Base-by-base conservation (phyloP, 2,113 vertebrate species). In the Emydocephalus ijimae region DNA sequence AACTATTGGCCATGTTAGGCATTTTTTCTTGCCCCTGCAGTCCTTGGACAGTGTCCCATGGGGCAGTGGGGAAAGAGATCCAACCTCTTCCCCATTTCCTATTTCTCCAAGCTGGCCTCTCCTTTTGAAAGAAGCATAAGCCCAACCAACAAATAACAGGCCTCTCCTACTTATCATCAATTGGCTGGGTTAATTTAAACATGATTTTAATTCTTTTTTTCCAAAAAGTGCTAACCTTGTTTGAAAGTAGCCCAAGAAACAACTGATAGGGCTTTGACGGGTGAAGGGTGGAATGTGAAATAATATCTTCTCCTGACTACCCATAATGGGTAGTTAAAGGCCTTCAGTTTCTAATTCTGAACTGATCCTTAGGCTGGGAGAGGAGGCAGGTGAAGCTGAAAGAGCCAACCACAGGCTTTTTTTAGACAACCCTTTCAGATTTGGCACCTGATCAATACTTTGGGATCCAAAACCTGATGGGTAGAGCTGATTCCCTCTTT, bases 391-490 rank as follows among this genome's bases (percentile, higher is more conserved):
- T 74, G 15, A 39, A 74, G 69, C 29, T 74, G n/a, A 74, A 74
- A 39, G n/a, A 7, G 5, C 15, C 69, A 81, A 81, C 0, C 1
- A 0, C 6, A 1, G 6, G n/a, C 69, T 81, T 34, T 39, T 15
- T 39, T 39, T 39, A 81, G 69, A 6, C n/a, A 81, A 81, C 69
- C 69, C 69, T 81, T 81, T 39, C n/a, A 39, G 69, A 81, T 81
- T 39, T 39, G 69, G 69, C n/a, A 34, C 39, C n/a, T 39, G n/a
- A 81, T 81, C n/a, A 81, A 81, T 18, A 39, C 69, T 5, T 81
- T 81, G 69, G n/a, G 69, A 34, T 69, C 12, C n/a, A n/a, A 81
- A 81, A 81, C 34, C 29, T 69, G 29, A 69, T 69, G 64, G 29
- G 34, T 39, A 81, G n/a, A 81, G n/a, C 15, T 81, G 69, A 39